A percentile compares a stretch with the other conserved stretches of the same genome.
These are phyloP conservation scores for Spialia ferax DNA, from an alignment of 2,888 invertebrate species.

Conservation along the genomic window DNA sequence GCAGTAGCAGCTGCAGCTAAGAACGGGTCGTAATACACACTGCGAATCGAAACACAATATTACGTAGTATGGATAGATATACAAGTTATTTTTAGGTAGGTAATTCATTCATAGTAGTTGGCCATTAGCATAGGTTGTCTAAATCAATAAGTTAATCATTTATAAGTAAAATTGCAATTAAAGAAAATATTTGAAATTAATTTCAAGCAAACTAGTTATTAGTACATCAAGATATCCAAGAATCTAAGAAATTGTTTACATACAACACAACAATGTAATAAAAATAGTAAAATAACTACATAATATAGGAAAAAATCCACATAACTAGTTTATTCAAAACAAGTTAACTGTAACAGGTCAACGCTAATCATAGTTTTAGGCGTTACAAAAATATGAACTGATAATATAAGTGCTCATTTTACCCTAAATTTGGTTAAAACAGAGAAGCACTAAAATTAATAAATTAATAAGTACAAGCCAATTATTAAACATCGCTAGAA, in stretches of 20 bases:
- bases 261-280: no score
- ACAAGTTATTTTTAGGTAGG: background rate
- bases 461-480: constrained; percentile 1
- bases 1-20: constrained; percentile 95
- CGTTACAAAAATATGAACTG: background rate
- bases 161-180: no score
- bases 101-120: background rate
- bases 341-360: no score
- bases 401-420: background rate
- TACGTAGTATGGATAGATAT: constrained; percentile 17
- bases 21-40: constrained; percentile 98
- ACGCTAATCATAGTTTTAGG: background rate
- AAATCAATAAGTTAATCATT: no score
- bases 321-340: no score
- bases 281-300: no score
- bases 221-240: no score
- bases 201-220: no score
- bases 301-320: no score
- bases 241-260: no score
- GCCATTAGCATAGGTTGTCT: background rate
- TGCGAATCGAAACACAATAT: constrained; percentile 73
- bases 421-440: background rate
- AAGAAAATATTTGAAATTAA: no score
- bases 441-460: background rate
- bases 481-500: background rate